Evolutionary conservation across 1,140 invertebrate genomes (phyloP), one percentile per base, ranked within the genome.

Genomic region (Maconellicoccus hirsutus): DNA sequence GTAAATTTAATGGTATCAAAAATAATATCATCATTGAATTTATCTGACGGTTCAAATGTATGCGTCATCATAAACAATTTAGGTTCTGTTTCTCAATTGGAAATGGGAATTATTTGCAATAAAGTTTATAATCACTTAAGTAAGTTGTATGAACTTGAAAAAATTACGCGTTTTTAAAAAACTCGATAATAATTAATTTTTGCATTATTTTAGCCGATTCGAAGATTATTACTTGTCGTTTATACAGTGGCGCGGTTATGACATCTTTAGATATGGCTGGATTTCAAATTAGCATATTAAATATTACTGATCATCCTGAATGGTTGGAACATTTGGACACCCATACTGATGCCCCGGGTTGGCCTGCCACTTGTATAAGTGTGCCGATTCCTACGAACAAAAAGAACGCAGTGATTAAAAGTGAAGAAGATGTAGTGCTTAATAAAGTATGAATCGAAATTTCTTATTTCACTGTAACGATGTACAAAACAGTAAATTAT

Each of bases 211-310:
- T 78, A 71, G 75, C 88, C 86, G 78, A 73, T 78, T 75, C n/a
- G 80, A 81, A 75, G 3, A 81, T 90, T 1, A 77, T 75, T 29
- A 79, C 88, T 1, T 78, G 84, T 72, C 81, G 91, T 70, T 80
- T 87, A 4, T 92, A 87, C 78, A 82, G 82, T 59, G 91, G 90
- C 1, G 79, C 84, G 63, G 80, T 90, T 59, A 88, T 93, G 82
- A 91, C 90, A 1, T 93, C 91, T 0, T 80, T 93, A 69, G 87
- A 93, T 74, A 93, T 91, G 84, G 83, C 85, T 70, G 92, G 92
- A 0, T 79, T 93, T 70, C 90, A 91, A 73, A 81, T 94, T 22
- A 87, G 87, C 25, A 69, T 92, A 14, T 75, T 93, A 16, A 84
- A 86, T 75, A 75, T 90, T 59, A 79, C 79, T 7, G 75, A 81